These are phyloP conservation scores for Mesembrinibis cayennensis DNA, from an alignment of 2,113 vertebrate genomes.

Conservation along the genomic window DNA sequence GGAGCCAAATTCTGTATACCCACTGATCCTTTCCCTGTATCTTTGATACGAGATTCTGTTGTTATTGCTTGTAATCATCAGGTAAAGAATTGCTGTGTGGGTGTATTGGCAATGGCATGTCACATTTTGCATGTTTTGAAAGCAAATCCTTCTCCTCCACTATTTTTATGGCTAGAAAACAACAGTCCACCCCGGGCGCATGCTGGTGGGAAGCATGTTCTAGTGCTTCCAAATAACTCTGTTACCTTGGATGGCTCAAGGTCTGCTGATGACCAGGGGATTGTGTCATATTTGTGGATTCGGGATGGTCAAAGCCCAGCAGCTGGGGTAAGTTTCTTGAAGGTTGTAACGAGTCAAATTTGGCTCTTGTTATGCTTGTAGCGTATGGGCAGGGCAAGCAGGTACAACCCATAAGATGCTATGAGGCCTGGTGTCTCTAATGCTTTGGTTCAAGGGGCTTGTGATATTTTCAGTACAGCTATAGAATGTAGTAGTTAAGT, in stretches of 20 bases:
- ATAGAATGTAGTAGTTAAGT: neutral
- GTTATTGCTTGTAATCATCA: neutral
- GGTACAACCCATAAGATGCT: neutral
- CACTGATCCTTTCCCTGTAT: neutral
- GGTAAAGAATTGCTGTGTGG: neutral
- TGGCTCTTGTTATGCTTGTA: neutral
- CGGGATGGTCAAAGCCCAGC: conserved; percentile 89
- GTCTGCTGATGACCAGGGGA: conserved; percentile 80
- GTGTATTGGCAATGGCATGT: neutral
- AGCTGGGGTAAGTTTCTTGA: conserved; percentile 81
- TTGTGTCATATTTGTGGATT: conserved; percentile 85
- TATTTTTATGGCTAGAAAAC: conserved; percentile 74
- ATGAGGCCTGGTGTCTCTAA: neutral
- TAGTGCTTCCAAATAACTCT: conserved; percentile 88
- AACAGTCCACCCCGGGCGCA: conserved; percentile 79
- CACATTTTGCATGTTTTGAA: neutral
- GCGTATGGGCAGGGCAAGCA: neutral
- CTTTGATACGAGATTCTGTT: neutral
- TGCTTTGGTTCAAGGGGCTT: neutral
- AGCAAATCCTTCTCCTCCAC: conserved; percentile 30
- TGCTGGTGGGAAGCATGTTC: conserved; percentile 85
- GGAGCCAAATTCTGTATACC: neutral
- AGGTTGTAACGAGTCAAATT: neutral
- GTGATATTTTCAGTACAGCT: neutral
- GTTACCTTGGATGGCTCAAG: conserved; percentile 85